Evolutionary conservation across 2,888 invertebrate species (phyloP).

Genomic region (Amblyteles armatorius): DNA sequence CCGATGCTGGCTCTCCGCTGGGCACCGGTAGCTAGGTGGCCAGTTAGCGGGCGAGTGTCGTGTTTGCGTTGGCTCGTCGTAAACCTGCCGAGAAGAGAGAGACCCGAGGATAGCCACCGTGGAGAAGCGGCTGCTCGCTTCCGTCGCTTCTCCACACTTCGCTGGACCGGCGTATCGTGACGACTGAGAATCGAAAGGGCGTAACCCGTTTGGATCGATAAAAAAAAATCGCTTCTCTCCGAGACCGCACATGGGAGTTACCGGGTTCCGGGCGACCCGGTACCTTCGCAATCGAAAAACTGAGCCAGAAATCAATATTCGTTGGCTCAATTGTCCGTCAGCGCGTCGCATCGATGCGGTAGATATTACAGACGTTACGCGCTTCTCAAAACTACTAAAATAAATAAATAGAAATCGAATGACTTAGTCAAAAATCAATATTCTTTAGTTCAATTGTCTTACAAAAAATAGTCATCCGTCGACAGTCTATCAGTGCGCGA

Average conservation of each 20-base stretch:
- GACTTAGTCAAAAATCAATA: not conserved
- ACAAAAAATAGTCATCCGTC: not conserved
- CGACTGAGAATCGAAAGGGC: not conserved
- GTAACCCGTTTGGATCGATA: constrained; percentile 14
- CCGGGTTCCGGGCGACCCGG: not conserved
- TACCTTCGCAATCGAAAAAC: not conserved
- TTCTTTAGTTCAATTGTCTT: not conserved
- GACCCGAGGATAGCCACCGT: constrained; percentile 73
- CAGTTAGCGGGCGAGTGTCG: constrained; percentile 81
- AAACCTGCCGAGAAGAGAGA: constrained; percentile 78
- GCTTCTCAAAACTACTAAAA: too few relatives aligned
- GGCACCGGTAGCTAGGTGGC: constrained; percentile 81
- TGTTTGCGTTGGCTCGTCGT: constrained; percentile 81
- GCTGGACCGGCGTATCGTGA: constrained; percentile 2
- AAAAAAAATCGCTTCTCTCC: not conserved
- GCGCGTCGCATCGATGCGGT: too few relatives aligned
- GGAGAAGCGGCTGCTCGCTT: constrained; percentile 58
- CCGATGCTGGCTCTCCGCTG: constrained; percentile 53
- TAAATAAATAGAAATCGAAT: too few relatives aligned
- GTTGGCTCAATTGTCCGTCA: not conserved
- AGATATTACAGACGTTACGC: too few relatives aligned
- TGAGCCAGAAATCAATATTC: not conserved
- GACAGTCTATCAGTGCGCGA: not conserved
- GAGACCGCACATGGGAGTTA: not conserved
- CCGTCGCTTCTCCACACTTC: constrained; percentile 49